phyloP scores from a whole-genome alignment of 2,888 invertebrate species.

The Flabesymbios commensalis region DNA sequence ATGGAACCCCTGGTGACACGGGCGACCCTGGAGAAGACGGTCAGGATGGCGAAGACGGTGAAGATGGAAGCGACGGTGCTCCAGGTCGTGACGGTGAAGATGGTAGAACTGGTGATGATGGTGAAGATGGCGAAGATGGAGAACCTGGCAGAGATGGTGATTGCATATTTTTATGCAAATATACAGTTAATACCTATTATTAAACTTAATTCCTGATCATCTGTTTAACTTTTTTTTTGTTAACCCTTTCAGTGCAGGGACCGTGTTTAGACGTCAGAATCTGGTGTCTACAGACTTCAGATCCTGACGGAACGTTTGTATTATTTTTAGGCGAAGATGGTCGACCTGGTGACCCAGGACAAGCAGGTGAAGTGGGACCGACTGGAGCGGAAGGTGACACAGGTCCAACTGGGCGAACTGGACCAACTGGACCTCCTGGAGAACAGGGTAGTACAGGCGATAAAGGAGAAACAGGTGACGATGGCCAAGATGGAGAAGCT shows the following conservation, averaged over 20 bases:
- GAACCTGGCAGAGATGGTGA: too few species aligned
- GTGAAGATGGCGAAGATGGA: conserved; percentile 30
- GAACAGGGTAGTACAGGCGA: conserved; percentile 10
- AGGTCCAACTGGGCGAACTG: conserved; percentile 8
- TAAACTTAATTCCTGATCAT: too few species aligned
- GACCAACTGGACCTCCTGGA: conserved; percentile 8
- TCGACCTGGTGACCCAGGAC: conserved; percentile 39
- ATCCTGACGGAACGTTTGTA: too few species aligned
- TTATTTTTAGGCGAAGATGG: too few species aligned
- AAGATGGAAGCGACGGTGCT: conserved; percentile 1
- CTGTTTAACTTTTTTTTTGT: too few species aligned
- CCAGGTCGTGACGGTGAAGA: conserved; percentile 67
- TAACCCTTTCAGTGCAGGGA: too few species aligned
- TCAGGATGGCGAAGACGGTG: conserved; percentile 13
- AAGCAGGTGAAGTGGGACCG: conserved; percentile 26
- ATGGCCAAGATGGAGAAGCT: conserved; percentile 2
- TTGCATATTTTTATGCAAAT: too few species aligned
- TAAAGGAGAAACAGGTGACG: conserved; percentile 8
- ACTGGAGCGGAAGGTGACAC: conserved; percentile 30
- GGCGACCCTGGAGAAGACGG: too few species aligned
- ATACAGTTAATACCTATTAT: too few species aligned
- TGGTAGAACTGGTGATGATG: conserved; percentile 25
- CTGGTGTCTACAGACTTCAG: too few species aligned
- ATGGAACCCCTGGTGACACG: conserved; percentile 9
- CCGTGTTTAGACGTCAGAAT: too few species aligned